Evolutionary conservation across 35 echinoderm and acorn worm genomes (phyloP).

Genomic region (Heliocidaris erythrogramma): DNA sequence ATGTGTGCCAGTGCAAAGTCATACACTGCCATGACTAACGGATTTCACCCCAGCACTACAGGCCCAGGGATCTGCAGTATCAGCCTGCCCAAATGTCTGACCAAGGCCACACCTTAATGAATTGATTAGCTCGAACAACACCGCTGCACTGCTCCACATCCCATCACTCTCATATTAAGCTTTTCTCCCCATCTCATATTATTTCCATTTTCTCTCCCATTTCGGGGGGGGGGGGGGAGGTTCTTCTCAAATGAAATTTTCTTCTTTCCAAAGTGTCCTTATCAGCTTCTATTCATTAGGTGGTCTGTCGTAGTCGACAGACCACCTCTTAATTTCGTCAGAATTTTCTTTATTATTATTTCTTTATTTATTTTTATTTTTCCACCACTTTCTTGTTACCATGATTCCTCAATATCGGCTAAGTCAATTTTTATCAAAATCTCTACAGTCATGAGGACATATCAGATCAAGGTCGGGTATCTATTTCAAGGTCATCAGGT

Average conservation of each 20-base stretch:
- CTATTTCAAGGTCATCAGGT: no score
- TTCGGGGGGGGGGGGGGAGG: background rate
- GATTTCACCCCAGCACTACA: background rate
- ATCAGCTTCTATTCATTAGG: no score
- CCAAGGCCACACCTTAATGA: conserved; percentile 28
- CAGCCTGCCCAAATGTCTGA: background rate
- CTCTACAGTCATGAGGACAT: no score
- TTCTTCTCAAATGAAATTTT: background rate
- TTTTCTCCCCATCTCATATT: background rate
- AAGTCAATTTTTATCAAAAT: no score
- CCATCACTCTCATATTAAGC: background rate
- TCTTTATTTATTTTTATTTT: no score
- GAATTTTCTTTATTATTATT: no score
- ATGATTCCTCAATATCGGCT: no score
- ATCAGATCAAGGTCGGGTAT: no score
- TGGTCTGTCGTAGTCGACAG: no score
- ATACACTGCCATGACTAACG: conserved; percentile 34
- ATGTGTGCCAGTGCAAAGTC: conserved; percentile 33
- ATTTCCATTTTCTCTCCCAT: background rate
- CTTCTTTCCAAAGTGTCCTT: background rate
- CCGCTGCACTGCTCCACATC: background rate
- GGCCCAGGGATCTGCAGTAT: background rate
- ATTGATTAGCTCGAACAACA: conserved; percentile 9
- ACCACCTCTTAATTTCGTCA: no score
- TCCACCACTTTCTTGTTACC: no score